These are phyloP conservation scores for Eupleurogrammus muticus DNA, from an alignment of 2,797 vertebrate genomes.

Conservation along the genomic window DNA sequence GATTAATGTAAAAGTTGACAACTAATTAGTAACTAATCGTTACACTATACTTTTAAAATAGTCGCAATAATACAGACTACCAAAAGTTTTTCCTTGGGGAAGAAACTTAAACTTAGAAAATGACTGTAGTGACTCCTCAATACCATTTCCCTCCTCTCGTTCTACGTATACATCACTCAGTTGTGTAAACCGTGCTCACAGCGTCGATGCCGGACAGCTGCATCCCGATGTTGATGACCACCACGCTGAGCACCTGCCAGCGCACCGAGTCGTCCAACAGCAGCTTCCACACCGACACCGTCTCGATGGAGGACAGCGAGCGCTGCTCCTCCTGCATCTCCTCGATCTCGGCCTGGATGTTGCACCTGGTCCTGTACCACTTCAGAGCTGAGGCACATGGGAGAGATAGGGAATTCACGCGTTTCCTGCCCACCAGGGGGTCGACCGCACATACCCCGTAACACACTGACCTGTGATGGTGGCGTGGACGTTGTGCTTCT, in stretches of 20 bases:
- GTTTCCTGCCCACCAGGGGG: too few relatives aligned
- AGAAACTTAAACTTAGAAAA: not conserved
- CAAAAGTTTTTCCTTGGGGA: not conserved
- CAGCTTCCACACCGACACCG: constrained; percentile 84
- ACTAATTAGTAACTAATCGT: too few relatives aligned
- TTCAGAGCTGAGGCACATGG: constrained; percentile 80
- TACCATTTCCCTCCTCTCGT: too few relatives aligned
- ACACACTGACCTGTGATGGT: constrained; percentile 88
- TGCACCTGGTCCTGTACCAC: constrained; percentile 84
- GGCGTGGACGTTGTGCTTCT: constrained; percentile 87
- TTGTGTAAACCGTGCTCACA: constrained; percentile 78
- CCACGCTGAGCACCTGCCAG: constrained; percentile 90
- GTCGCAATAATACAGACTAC: too few relatives aligned
- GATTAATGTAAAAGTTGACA: too few relatives aligned
- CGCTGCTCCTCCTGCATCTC: constrained; percentile 92
- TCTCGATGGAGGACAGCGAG: constrained; percentile 84
- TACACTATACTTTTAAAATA: too few relatives aligned
- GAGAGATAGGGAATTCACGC: not conserved
- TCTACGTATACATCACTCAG: not conserved
- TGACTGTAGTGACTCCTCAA: too few relatives aligned
- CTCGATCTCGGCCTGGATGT: constrained; percentile 88
- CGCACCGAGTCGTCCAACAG: constrained; percentile 82
- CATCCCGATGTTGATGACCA: constrained; percentile 92
- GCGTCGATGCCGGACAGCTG: constrained; percentile 94
- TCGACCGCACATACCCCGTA: too few relatives aligned